Percentiles rank a stretch among this genome's conserved stretches.
Conservation (phyloP, 2,888 invertebrate genomes). For the Philonicus albiceps region DNA sequence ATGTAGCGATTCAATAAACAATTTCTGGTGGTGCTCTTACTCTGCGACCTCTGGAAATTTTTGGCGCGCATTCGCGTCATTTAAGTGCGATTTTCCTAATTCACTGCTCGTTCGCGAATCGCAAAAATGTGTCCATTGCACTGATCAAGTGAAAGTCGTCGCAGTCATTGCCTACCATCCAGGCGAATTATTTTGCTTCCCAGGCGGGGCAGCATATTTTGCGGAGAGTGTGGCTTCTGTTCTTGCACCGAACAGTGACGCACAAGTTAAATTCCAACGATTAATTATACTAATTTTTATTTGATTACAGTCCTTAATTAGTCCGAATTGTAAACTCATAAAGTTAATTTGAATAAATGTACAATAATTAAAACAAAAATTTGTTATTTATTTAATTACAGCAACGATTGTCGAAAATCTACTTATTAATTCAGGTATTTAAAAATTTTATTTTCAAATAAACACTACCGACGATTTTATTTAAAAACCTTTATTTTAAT, state of each 20-base stretch:
- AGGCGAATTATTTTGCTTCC: neutral
- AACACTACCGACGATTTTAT: too few relatives aligned
- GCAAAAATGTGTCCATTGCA: neutral
- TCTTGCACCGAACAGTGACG: neutral
- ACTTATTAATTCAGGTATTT: too few relatives aligned
- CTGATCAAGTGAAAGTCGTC: neutral
- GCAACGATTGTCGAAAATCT: too few relatives aligned
- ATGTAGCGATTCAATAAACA: neutral
- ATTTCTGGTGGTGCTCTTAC: neutral
- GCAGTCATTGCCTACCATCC: neutral
- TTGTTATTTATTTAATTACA: too few relatives aligned
- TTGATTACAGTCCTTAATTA: too few relatives aligned
- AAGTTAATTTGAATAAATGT: too few relatives aligned
- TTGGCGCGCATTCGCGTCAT: neutral
- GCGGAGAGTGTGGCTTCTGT: neutral
- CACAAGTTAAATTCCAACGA: too few relatives aligned
- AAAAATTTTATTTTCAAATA: too few relatives aligned
- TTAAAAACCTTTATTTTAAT: too few relatives aligned
- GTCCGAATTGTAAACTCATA: too few relatives aligned
- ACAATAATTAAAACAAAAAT: too few relatives aligned
- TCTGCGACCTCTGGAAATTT: neutral
- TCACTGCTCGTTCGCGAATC: neutral
- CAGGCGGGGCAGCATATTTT: neutral
- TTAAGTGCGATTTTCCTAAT: neutral
- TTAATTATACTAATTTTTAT: too few relatives aligned